Evolutionary conservation across 2,797 vertebrate species (phyloP).

Genomic region (Sylvilagus floridanus): DNA sequence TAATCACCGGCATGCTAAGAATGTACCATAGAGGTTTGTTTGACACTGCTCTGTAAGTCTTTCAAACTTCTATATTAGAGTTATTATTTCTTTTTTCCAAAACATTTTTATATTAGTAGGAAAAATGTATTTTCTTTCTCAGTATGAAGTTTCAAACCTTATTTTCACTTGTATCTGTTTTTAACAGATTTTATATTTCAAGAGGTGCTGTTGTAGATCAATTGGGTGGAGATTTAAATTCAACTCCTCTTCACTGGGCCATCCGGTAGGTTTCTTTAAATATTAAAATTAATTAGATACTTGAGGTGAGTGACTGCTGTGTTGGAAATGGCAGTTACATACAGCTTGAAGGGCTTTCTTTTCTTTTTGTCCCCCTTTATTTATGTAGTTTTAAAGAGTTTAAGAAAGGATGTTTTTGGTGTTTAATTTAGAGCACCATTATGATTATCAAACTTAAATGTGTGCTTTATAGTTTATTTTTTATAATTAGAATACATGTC

Average conservation of each 20-base stretch:
- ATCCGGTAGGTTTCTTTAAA: slow-evolving; percentile 90
- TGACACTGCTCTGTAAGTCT: background rate
- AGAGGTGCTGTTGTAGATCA: slow-evolving; percentile 97
- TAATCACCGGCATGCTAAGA: background rate
- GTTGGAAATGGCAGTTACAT: slow-evolving; percentile 1
- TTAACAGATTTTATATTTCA: slow-evolving; percentile 94
- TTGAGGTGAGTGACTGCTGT: background rate
- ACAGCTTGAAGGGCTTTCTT: background rate
- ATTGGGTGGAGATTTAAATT: slow-evolving; percentile 97
- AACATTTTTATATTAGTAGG: background rate
- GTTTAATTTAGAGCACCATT: slow-evolving; percentile 25
- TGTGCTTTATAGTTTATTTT: slow-evolving; percentile 42
- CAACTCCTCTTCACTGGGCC: slow-evolving; percentile 99
- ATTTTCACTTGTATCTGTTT: slow-evolving; percentile 68
- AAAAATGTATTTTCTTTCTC: slow-evolving; percentile 55
- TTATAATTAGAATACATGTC: slow-evolving; percentile 18
- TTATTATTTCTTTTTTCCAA: slow-evolving; percentile 58
- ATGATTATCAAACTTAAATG: slow-evolving; percentile 51
- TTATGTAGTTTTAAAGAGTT: slow-evolving; percentile 16
- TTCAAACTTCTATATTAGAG: background rate
- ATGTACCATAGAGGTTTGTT: slow-evolving; percentile 35
- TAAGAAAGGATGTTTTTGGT: background rate
- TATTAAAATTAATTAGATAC: background rate
- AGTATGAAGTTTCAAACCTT: slow-evolving; percentile 54
- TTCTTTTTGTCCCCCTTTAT: background rate